Evolutionary conservation across 2,797 vertebrate species (phyloP), one percentile per base, ranked within the genome.

Genomic region (Enteromius viviparus): DNA sequence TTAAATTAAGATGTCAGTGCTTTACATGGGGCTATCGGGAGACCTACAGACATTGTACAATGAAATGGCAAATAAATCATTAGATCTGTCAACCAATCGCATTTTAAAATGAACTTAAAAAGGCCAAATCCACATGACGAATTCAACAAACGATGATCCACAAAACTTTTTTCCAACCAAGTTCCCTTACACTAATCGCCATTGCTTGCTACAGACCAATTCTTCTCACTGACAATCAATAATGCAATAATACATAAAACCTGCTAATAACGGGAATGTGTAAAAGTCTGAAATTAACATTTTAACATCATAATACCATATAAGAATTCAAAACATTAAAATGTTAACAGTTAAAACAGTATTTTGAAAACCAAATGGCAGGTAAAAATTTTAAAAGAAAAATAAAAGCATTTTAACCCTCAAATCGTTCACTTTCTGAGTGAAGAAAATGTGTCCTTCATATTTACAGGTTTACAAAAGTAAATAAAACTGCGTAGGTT

Each of bases 401-500:
- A 74, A 87, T 80, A 85, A 87, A 81, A 80, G 47, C 72, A 82
- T 32, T 65, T 26, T 47, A n/a, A n/a, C 21, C 37, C 26, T 70
- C 7, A 47, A 42, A 66, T 68, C 45, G 34, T 81, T 78, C 55
- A 80, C 60, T 65, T 58, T 76, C 62, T 55, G 19, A 7, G 55
- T 76, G 75, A 82, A 76, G 68, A 81, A 76, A 83, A 81, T 19
- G 12, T 51, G 71, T 85, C 77, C 69, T 72, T 87, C 47, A 83
- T 87, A 84, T 89, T 86, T 86, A 88, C 62, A 81, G 53, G 80
- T 53, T 80, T 81, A 76, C 17, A 83, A 83, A 83, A 83, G 51
- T 6, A 84, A 87, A 83, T 58, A 26, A 85, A 85, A 84, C 21
- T 51, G 51, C 9, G 26, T 70, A 82, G 34, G 51, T 84, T 60